A percentile compares a stretch with the other conserved stretches of the same genome.
phyloP scores from a whole-genome alignment of 2,888 invertebrate genomes.

The Drosophila lutescens region DNA sequence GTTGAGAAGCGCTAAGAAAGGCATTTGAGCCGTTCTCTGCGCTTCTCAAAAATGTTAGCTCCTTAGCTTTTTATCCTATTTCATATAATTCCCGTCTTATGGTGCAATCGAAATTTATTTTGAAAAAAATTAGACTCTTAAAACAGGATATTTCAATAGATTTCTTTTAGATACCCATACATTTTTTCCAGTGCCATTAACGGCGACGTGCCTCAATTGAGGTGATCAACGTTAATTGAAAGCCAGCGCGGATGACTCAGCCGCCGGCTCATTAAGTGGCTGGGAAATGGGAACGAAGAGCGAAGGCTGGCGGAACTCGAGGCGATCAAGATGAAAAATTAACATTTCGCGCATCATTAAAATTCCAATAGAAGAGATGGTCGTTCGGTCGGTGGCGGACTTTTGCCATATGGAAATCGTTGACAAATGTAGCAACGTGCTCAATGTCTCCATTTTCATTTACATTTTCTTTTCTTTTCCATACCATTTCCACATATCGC shows the following conservation, averaged over 20 bases:
- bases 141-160: too few species aligned
- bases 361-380: slow-evolving; percentile 64
- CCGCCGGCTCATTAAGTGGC: slow-evolving; percentile 44
- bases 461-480: slow-evolving; percentile 55
- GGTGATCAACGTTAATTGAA: slow-evolving; percentile 84
- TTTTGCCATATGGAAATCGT: slow-evolving; percentile 71
- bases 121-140: too few species aligned
- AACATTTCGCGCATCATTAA: slow-evolving; percentile 79
- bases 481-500: slow-evolving; percentile 45
- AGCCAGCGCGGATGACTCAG: slow-evolving; percentile 65
- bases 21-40: too few species aligned
- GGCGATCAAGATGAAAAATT: slow-evolving; percentile 76
- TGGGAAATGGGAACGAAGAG: slow-evolving; percentile 32
- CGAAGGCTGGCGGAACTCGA: slow-evolving; percentile 20
- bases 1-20: background rate
- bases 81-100: too few species aligned
- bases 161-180: background rate
- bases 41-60: too few species aligned
- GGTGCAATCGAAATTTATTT: too few species aligned
- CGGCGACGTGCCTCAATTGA: slow-evolving; percentile 81
- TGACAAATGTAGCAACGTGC: slow-evolving; percentile 79
- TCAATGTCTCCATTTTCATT: slow-evolving; percentile 73
- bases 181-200: background rate
- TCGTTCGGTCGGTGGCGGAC: slow-evolving; percentile 3
- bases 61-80: too few species aligned